Percentiles rank a stretch among this genome's conserved stretches.
Conservation (phyloP, 2,113 vertebrate genomes). For the Bubo blakistoni region DNA sequence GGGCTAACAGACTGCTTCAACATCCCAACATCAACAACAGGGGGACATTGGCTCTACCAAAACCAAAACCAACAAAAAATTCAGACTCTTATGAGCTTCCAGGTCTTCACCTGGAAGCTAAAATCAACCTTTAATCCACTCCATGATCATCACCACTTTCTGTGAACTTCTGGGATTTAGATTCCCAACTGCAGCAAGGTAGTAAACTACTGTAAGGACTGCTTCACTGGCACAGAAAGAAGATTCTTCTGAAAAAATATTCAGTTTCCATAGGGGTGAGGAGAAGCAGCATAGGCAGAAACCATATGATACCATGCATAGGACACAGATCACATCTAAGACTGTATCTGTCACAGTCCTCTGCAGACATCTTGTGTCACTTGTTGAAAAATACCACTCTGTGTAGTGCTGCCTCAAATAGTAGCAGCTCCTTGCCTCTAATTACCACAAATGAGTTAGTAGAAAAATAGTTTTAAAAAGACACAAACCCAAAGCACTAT, state of each 20-base stretch:
- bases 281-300: not conserved
- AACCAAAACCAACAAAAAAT: not conserved
- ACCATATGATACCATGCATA: not conserved
- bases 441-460: not conserved
- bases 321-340: not conserved
- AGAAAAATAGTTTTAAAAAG: not conserved
- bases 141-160: not conserved
- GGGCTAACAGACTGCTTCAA: not conserved
- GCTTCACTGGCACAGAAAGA: not conserved
- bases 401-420: not conserved
- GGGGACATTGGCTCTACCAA: not conserved
- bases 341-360: not conserved
- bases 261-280: not conserved
- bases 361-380: not conserved
- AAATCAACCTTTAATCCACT: not conserved
- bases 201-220: not conserved
- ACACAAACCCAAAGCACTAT: not conserved
- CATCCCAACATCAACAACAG: too few relatives aligned
- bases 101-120: not conserved
- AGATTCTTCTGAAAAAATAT: not conserved
- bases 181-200: not conserved
- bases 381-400: not conserved
- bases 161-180: not conserved
- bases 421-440: not conserved
- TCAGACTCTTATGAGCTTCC: not conserved